Evolutionary conservation across 2,888 invertebrate genomes (phyloP).

Genomic region (Glomeris marginata): DNA sequence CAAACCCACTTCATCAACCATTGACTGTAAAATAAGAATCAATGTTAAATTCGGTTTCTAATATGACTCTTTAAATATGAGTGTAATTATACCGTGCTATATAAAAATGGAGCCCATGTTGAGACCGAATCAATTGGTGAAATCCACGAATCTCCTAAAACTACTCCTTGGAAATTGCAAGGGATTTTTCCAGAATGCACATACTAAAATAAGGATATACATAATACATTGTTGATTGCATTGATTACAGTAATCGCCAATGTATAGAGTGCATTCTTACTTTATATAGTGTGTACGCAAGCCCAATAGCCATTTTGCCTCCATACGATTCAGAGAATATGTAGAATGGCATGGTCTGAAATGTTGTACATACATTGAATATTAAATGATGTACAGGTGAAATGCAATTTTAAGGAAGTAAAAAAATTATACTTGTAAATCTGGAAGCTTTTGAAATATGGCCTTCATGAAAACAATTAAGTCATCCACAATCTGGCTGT

Average conservation of each 20-base stretch:
- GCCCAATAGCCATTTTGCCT: slow-evolving; percentile 81
- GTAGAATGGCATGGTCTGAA: slow-evolving; percentile 52
- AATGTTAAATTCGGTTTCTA: no score
- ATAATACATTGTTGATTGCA: background rate
- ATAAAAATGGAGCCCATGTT: slow-evolving; percentile 65
- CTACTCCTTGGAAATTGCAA: slow-evolving; percentile 60
- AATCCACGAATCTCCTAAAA: slow-evolving; percentile 79
- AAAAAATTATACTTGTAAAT: slow-evolving; percentile 44
- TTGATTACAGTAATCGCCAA: background rate
- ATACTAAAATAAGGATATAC: slow-evolving; percentile 35
- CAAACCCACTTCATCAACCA: slow-evolving; percentile 52
- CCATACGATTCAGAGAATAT: slow-evolving; percentile 84
- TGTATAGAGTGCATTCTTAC: slow-evolving; percentile 20
- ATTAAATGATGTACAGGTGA: no score
- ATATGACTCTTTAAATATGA: background rate
- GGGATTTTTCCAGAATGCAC: slow-evolving; percentile 43
- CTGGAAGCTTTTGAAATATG: slow-evolving; percentile 49
- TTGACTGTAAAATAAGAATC: slow-evolving; percentile 26
- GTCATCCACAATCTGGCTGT: slow-evolving; percentile 54
- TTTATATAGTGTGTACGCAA: slow-evolving; percentile 33
- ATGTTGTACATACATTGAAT: slow-evolving; percentile 9
- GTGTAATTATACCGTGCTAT: slow-evolving; percentile 42
- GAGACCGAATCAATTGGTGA: slow-evolving; percentile 69
- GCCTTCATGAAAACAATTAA: slow-evolving; percentile 53
- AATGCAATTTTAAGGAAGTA: background rate